Base-by-base conservation (phyloP, 2,888 invertebrate genomes). In the Diarsia rubi region DNA sequence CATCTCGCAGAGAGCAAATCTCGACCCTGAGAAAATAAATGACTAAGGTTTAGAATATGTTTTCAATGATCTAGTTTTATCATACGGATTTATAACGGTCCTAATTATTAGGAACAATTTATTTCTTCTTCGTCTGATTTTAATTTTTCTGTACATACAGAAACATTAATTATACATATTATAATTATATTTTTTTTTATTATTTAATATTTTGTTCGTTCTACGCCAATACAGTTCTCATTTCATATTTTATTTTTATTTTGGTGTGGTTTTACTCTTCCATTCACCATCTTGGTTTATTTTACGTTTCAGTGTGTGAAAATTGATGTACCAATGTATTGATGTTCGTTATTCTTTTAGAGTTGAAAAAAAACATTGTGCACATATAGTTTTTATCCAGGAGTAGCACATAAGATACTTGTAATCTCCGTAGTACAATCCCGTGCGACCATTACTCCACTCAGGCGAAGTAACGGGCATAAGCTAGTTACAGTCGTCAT, bases 1-100 rank as follows among this genome's bases (percentile, higher is more conserved):
- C 31, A 94, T 79, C 79, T 95, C 94, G 68, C 93, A 93, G 6
- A 95, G 89, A 2, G 95, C 95, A 81, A 95, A 95, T 42, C 95
- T 86, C 12, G 94, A 94, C 3, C 91, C 87, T 86, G 79, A 31
- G n/a, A 21, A 65, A 49, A 54, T 5, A 16, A 12, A 8, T 3
- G 6, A 47, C 21, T 14, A 9, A 16, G 1, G 11, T 24, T 27
- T 59, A 24, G 9, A 52, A 63, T 24, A 0, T 6, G n/a, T 27
- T 42, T 45, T n/a, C 4, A 52, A 3, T 27, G 9, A 21, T 16
- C 8, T 27, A 19, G 19, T 3, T 27, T 27, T 27, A 9, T 57
- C 9, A 27, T 19, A 19, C 27, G 27, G 19, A 37, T 9, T 6
- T 49, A 16, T 49, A 8, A 1, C 16, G 6, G 24, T 27, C 21